These are phyloP conservation scores for Polypedilum pembai DNA, from an alignment of 1,140 invertebrate species.

Conservation along the genomic window DNA sequence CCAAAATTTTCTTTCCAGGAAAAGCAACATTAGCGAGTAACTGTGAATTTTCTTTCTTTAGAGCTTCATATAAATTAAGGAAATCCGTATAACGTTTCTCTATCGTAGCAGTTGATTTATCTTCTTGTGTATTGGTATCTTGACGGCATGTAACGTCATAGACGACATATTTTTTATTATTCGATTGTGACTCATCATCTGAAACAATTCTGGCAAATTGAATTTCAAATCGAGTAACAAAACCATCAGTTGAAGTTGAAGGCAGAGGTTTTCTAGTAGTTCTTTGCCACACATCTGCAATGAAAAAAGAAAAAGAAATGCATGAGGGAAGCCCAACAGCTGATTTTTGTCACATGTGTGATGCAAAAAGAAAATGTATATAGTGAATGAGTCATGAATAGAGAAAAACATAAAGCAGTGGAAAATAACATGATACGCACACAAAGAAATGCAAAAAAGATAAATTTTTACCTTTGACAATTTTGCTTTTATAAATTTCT, in stretches of 20 bases:
- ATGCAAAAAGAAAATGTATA: background rate
- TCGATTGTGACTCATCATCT: conserved; percentile 39
- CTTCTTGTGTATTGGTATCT: conserved; percentile 44
- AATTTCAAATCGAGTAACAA: conserved; percentile 46
- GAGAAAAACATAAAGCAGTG: background rate
- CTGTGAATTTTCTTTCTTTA: conserved; percentile 54
- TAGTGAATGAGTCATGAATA: background rate
- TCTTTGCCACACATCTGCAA: conserved; percentile 38
- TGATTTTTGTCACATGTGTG: background rate
- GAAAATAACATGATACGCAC: background rate
- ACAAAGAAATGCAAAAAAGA: background rate
- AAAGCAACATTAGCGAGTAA: conserved; percentile 54
- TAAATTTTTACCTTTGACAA: background rate
- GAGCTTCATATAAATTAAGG: conserved; percentile 54
- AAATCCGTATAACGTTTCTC: conserved; percentile 72
- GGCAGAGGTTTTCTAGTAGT: conserved; percentile 33
- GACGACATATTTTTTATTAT: conserved; percentile 53
- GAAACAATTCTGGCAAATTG: conserved; percentile 44
- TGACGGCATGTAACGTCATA: conserved; percentile 54
- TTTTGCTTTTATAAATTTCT: background rate
- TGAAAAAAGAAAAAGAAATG: background rate
- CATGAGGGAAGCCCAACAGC: background rate
- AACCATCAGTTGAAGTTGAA: conserved; percentile 32
- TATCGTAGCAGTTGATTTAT: conserved; percentile 54
- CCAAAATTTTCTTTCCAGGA: conserved; percentile 65